A percentile compares a stretch with the other conserved stretches of the same genome.
phyloP scores from a whole-genome alignment of 2,888 invertebrate species.

The Tinea trinotella region DNA sequence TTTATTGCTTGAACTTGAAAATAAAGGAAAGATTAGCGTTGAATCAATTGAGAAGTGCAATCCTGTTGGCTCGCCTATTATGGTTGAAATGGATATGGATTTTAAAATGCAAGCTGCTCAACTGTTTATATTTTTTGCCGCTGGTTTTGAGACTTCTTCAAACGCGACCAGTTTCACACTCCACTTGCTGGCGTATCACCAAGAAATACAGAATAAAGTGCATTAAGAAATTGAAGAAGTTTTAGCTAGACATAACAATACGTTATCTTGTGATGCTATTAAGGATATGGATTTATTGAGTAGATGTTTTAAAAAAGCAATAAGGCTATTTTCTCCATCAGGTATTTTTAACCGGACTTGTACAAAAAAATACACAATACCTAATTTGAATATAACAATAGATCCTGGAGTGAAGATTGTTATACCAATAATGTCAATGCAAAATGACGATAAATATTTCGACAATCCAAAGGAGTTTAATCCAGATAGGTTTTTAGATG shows the following conservation, averaged over 20 bases:
- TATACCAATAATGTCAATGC: slow-evolving; percentile 23
- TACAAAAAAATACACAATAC: slow-evolving; percentile 24
- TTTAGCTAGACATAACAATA: slow-evolving; percentile 23
- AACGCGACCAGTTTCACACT: slow-evolving; percentile 33
- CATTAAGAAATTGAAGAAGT: slow-evolving; percentile 30
- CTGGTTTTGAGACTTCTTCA: slow-evolving; percentile 33
- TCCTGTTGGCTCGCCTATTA: slow-evolving; percentile 25
- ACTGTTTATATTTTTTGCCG: slow-evolving; percentile 28
- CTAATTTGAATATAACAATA: slow-evolving; percentile 21
- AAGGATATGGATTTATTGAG: slow-evolving; percentile 24
- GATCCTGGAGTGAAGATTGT: slow-evolving; percentile 23
- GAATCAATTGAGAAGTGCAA: slow-evolving; percentile 26
- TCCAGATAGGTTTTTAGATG: slow-evolving; percentile 20
- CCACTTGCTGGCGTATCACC: slow-evolving; percentile 33
- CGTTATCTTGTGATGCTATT: slow-evolving; percentile 24
- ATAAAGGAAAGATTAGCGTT: slow-evolving; percentile 25
- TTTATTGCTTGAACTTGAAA: slow-evolving; percentile 34
- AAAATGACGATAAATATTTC: slow-evolving; percentile 24
- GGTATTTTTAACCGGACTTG: slow-evolving; percentile 24
- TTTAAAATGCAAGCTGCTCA: slow-evolving; percentile 24
- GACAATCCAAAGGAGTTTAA: slow-evolving; percentile 23
- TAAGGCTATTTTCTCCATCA: slow-evolving; percentile 27
- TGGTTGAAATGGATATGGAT: slow-evolving; percentile 25
- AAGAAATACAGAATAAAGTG: slow-evolving; percentile 30
- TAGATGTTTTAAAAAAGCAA: slow-evolving; percentile 26